Evolutionary conservation across 2,888 invertebrate genomes (phyloP).

Genomic region (Ctena decussata): DNA sequence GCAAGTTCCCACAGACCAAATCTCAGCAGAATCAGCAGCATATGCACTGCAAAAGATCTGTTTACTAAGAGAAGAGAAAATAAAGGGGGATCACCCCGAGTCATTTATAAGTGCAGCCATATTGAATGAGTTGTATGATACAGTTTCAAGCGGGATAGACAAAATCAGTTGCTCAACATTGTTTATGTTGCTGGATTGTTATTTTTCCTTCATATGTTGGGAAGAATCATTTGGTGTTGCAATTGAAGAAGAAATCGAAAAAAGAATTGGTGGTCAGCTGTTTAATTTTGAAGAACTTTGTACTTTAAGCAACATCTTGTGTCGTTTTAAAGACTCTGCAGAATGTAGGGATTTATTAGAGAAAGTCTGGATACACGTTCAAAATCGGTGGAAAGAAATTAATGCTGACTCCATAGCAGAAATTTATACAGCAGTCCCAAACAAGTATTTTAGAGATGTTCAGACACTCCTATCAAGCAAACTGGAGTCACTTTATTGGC

Average conservation of each 20-base stretch:
- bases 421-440: background rate
- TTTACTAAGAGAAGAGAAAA: background rate
- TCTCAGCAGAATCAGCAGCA: background rate
- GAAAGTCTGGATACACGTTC: background rate
- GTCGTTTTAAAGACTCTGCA: background rate
- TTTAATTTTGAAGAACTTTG: constrained; percentile 2
- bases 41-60: background rate
- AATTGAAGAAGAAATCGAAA: background rate
- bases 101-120: background rate
- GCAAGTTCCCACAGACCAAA: background rate
- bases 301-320: background rate
- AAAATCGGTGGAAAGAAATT: background rate
- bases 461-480: background rate
- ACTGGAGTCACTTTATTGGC: background rate
- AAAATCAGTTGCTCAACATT: background rate
- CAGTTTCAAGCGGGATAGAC: background rate
- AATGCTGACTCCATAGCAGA: background rate
- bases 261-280: background rate
- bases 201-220: background rate
- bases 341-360: background rate
- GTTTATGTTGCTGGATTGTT: constrained; percentile 3
- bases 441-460: background rate
- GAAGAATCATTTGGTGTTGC: background rate
- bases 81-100: background rate
- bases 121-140: background rate